These are phyloP conservation scores for Heliconius charithonia DNA, from an alignment of 2,888 invertebrate species.

Conservation along the genomic window DNA sequence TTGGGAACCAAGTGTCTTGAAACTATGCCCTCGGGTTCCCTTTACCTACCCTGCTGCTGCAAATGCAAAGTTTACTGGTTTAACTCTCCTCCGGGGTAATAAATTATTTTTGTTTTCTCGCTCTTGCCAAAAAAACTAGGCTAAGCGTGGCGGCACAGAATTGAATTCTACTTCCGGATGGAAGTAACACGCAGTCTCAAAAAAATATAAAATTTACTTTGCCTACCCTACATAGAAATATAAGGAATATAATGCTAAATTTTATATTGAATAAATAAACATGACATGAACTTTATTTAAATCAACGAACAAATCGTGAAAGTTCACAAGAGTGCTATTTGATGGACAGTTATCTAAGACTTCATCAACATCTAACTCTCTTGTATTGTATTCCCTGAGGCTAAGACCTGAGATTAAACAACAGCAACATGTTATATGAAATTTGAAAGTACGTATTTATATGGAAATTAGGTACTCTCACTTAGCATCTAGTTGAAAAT, in stretches of 20 bases:
- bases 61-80: too few species aligned
- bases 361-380: conserved; percentile 2
- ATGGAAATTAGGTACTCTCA: neutral
- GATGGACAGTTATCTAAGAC: conserved; percentile 12
- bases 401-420: conserved; percentile 4
- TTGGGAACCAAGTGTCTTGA: too few species aligned
- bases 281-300: neutral
- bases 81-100: too few species aligned
- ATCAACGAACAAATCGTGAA: conserved; percentile 10
- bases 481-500: neutral
- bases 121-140: too few species aligned
- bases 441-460: neutral
- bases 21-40: too few species aligned
- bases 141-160: too few species aligned
- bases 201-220: too few species aligned
- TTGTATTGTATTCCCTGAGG: neutral
- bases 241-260: neutral
- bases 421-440: neutral
- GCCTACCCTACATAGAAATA: too few species aligned
- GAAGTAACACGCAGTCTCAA: too few species aligned
- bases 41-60: too few species aligned
- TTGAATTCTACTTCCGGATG: too few species aligned
- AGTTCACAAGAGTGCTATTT: conserved; percentile 15
- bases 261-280: neutral
- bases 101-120: too few species aligned